A percentile compares a stretch with the other conserved stretches of the same genome.
Conservation (phyloP, 2,797 vertebrate genomes). For the Peromyscus nudipes region DNA sequence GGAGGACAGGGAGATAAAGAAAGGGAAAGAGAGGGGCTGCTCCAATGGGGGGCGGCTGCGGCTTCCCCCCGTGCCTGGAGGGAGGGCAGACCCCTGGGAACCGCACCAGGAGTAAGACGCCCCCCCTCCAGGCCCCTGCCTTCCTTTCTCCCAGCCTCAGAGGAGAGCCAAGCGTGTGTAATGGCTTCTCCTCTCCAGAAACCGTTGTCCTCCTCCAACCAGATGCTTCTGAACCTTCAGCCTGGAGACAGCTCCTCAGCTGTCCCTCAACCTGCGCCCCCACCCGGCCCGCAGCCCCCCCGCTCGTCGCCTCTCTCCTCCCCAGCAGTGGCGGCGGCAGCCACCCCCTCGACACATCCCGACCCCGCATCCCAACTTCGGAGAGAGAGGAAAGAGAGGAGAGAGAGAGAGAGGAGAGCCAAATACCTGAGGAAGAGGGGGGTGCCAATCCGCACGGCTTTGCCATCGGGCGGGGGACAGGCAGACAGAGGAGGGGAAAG, state of each 20-base stretch:
- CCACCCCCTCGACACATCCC: slow-evolving; percentile 83
- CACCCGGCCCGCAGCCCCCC: slow-evolving; percentile 40
- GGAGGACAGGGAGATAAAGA: slow-evolving; percentile 94
- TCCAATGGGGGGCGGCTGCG: slow-evolving; percentile 84
- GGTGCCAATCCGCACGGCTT: slow-evolving; percentile 85
- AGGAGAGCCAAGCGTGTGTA: slow-evolving; percentile 92
- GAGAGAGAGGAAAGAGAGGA: slow-evolving; percentile 73
- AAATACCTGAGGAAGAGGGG: slow-evolving; percentile 84
- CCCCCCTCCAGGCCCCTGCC: slow-evolving; percentile 82
- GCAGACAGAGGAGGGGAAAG: slow-evolving; percentile 70
- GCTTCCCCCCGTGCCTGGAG: slow-evolving; percentile 84
- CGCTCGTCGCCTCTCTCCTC: slow-evolving; percentile 52
- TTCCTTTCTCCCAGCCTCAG: slow-evolving; percentile 85
- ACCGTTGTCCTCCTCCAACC: slow-evolving; percentile 91
- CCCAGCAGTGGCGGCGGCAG: slow-evolving; percentile 62
- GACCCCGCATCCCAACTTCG: slow-evolving; percentile 90
- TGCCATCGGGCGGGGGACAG: slow-evolving; percentile 83
- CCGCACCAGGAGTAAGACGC: slow-evolving; percentile 85
- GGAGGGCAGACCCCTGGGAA: slow-evolving; percentile 86
- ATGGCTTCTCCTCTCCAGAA: slow-evolving; percentile 95
- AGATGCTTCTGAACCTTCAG: slow-evolving; percentile 86
- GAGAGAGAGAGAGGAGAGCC: slow-evolving; percentile 68
- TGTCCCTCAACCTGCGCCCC: slow-evolving; percentile 78
- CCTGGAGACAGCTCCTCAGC: slow-evolving; percentile 80
- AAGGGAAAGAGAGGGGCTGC: slow-evolving; percentile 88